Evolutionary conservation across 1,140 invertebrate genomes (phyloP).

Genomic region (Eupristina koningsbergeri): DNA sequence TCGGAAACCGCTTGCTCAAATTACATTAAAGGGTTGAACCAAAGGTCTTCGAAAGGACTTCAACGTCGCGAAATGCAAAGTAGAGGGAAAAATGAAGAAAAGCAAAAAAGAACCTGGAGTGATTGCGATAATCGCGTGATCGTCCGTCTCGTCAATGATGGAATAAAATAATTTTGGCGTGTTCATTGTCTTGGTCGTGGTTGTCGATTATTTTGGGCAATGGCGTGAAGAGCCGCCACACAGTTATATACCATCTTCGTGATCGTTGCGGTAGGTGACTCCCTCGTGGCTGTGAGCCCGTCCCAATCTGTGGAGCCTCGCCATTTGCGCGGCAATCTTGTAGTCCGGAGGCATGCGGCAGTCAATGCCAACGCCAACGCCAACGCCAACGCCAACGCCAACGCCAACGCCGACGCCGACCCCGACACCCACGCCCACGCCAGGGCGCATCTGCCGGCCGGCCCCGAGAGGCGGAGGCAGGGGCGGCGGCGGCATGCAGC

Average conservation of each 20-base stretch:
- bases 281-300: slow-evolving; percentile 90
- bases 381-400: too few relatives aligned
- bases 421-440: too few relatives aligned
- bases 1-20: not conserved
- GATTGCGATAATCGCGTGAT: slow-evolving; percentile 8
- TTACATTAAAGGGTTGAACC: too few relatives aligned
- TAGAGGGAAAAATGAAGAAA: not conserved
- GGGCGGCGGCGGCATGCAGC: slow-evolving; percentile 65
- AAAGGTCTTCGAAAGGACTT: not conserved
- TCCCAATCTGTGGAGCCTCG: slow-evolving; percentile 82
- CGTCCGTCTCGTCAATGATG: slow-evolving; percentile 28
- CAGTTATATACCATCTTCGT: slow-evolving; percentile 82
- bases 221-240: not conserved
- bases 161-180: slow-evolving; percentile 17
- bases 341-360: slow-evolving; percentile 81
- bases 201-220: not conserved
- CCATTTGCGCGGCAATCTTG: slow-evolving; percentile 86
- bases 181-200: not conserved
- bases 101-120: slow-evolving; percentile 17
- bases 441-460: slow-evolving; percentile 56
- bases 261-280: slow-evolving; percentile 78
- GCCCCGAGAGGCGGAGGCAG: slow-evolving; percentile 62
- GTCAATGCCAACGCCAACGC: slow-evolving; percentile 60
- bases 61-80: not conserved
- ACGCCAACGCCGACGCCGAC: too few relatives aligned